A percentile compares a stretch with the other conserved stretches of the same genome.
phyloP scores from a whole-genome alignment of 2,797 vertebrate species.

The Streptopelia turtur region DNA sequence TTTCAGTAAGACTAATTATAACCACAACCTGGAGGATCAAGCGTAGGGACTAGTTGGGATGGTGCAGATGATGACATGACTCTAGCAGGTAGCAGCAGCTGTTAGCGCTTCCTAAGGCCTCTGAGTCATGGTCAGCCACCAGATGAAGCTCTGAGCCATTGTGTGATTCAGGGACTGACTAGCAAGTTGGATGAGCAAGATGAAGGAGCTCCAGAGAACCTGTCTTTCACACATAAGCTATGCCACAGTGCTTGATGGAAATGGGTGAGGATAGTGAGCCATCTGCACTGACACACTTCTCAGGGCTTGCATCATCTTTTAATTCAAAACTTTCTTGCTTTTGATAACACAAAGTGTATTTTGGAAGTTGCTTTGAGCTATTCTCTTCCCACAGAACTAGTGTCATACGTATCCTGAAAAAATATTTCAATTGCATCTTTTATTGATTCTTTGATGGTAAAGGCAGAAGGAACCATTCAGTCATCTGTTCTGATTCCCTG shows the following conservation, averaged over 20 bases:
- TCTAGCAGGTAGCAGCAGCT: background rate
- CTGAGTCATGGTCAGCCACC: slow-evolving; percentile 19
- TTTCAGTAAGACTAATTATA: background rate
- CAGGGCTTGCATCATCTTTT: background rate
- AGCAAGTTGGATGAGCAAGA: background rate
- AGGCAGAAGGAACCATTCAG: background rate
- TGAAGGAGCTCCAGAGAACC: background rate
- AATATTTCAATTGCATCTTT: background rate
- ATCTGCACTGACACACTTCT: background rate
- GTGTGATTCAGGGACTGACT: slow-evolving; percentile 1
- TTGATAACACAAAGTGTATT: background rate
- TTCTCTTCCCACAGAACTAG: background rate
- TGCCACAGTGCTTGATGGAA: background rate
- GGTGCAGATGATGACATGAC: background rate
- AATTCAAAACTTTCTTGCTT: background rate
- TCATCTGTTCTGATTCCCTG: background rate
- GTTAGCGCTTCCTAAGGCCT: background rate
- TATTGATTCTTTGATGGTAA: background rate
- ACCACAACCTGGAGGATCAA: background rate
- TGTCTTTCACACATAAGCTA: background rate
- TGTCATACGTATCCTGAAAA: background rate
- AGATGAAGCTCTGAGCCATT: background rate
- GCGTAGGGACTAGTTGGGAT: background rate
- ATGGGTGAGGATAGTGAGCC: background rate
- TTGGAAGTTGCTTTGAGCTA: background rate